Percentiles rank a stretch among this genome's conserved stretches.
These are phyloP conservation scores for Tyrannus savana DNA, from an alignment of 2,113 vertebrate species.

Conservation along the genomic window DNA sequence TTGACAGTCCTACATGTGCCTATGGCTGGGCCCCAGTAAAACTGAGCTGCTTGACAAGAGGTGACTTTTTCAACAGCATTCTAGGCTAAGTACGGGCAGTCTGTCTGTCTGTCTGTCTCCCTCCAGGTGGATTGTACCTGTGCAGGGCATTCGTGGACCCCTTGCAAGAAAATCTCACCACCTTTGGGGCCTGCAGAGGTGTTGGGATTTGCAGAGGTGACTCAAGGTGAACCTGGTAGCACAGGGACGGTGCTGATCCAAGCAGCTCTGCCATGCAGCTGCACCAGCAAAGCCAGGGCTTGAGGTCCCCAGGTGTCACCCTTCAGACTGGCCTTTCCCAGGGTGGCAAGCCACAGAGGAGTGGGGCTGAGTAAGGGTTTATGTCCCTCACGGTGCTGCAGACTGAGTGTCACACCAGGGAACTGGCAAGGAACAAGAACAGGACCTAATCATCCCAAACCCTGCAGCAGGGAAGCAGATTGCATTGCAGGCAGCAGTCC, in stretches of 20 bases:
- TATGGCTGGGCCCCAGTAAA: background rate
- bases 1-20: accelerated
- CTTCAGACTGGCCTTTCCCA: background rate
- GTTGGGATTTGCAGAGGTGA: background rate
- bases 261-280: background rate
- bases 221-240: background rate
- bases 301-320: background rate
- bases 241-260: background rate
- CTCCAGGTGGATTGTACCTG: background rate
- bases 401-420: background rate
- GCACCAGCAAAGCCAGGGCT: background rate
- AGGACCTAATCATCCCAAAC: background rate
- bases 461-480: background rate
- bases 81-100: background rate
- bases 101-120: background rate
- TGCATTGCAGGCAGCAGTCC: background rate
- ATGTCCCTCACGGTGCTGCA: background rate
- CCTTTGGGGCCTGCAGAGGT: background rate
- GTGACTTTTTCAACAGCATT: background rate
- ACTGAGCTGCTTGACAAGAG: background rate
- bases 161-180: background rate
- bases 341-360: background rate
- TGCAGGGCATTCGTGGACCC: background rate
- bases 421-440: background rate
- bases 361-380: background rate